These are phyloP conservation scores for Ornithoptera alexandrae DNA, from an alignment of 2,888 invertebrate genomes.

Conservation along the genomic window DNA sequence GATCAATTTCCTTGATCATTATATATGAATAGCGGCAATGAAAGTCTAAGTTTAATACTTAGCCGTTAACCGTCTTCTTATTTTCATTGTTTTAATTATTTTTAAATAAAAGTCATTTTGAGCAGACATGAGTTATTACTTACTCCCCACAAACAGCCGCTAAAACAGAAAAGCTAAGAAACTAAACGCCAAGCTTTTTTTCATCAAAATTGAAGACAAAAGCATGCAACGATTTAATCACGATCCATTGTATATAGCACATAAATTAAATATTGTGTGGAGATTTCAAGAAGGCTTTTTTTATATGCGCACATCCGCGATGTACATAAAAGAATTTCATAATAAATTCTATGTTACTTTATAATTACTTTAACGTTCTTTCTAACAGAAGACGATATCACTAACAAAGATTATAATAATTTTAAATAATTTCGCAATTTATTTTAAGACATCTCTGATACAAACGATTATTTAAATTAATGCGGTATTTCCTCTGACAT, in stretches of 20 bases:
- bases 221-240: conserved; percentile 19
- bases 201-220: not conserved
- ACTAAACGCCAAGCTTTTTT: not conserved
- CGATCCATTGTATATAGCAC: conserved; percentile 1
- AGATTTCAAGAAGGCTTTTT: conserved; percentile 9
- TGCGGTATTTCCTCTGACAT: no score
- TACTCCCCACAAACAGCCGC: not conserved
- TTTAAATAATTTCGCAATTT: no score
- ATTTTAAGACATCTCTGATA: no score
- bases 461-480: no score
- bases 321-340: no score
- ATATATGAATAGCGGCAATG: not conserved
- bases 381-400: not conserved
- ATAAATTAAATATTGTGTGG: not conserved
- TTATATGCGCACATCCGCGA: not conserved
- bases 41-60: not conserved
- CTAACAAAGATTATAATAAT: no score
- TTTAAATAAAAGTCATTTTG: not conserved
- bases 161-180: not conserved
- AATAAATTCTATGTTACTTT: not conserved
- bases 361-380: not conserved
- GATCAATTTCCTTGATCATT: no score
- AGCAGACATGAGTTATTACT: conserved; percentile 1
- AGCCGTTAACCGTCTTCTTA: not conserved
- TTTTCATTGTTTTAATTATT: not conserved